Conservation (phyloP, 1,140 invertebrate genomes). For the Phthorimaea operculella region DNA sequence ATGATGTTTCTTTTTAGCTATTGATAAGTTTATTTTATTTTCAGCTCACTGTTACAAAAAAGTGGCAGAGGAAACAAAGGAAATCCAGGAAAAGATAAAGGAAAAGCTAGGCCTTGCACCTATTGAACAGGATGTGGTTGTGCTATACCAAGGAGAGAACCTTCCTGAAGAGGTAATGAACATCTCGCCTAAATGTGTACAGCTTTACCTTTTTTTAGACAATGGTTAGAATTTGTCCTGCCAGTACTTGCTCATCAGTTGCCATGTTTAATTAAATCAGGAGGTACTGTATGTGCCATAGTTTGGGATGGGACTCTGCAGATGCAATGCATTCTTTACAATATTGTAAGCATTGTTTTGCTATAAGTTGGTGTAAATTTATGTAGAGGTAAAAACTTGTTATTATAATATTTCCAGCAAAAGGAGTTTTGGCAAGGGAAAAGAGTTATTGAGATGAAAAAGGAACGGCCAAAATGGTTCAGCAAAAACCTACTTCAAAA, state of each 20-base stretch:
- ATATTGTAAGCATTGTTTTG: too few species aligned
- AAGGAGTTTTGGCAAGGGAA: constrained; percentile 59
- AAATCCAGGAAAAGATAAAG: constrained; percentile 80
- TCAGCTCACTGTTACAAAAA: constrained; percentile 83
- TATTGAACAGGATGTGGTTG: constrained; percentile 84
- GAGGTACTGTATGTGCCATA: too few species aligned
- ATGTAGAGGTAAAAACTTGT: too few species aligned
- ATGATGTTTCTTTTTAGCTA: too few species aligned
- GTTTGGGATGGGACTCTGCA: too few species aligned
- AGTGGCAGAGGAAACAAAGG: constrained; percentile 81
- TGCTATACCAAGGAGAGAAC: constrained; percentile 85
- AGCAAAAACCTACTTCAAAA: constrained; percentile 83
- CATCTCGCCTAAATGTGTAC: too few species aligned
- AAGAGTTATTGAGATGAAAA: constrained; percentile 61
- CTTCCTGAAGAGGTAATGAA: constrained; percentile 56
- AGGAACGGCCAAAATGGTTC: constrained; percentile 54
- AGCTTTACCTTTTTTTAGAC: too few species aligned
- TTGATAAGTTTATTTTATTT: neutral
- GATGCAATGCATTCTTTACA: too few species aligned
- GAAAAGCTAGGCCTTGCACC: constrained; percentile 75
- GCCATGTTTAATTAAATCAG: too few species aligned
- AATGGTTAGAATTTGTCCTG: too few species aligned
- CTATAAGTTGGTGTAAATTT: too few species aligned
- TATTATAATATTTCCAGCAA: constrained; percentile 43
- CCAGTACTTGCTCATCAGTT: too few species aligned